Conservation (phyloP, 2,113 vertebrate genomes). For the Sylvilagus bachmani region DNA sequence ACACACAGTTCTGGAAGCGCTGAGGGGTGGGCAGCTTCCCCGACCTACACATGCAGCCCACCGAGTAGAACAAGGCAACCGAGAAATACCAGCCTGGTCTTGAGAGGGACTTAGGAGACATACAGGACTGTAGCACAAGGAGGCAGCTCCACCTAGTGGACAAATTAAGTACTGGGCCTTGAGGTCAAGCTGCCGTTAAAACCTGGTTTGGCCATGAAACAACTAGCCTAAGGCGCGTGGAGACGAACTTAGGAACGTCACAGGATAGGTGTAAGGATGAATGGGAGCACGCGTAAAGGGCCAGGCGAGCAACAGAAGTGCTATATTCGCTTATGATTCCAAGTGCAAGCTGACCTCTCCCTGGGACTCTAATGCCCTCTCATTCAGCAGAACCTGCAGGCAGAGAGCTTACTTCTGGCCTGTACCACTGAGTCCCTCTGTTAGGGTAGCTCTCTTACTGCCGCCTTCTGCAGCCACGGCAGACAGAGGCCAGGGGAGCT, state of each 20-base stretch:
- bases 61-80: too few relatives aligned
- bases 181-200: neutral
- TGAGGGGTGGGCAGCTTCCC: neutral
- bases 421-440: neutral
- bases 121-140: neutral
- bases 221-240: neutral
- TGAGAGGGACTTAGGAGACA: neutral
- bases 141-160: slow-evolving; percentile 66
- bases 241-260: neutral
- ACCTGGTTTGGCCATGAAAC: neutral
- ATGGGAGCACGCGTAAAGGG: neutral
- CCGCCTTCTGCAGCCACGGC: neutral
- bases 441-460: neutral
- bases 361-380: neutral
- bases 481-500: neutral
- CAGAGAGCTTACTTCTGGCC: neutral
- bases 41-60: neutral
- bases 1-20: neutral
- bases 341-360: neutral
- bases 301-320: neutral
- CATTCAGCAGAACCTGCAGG: neutral
- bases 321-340: neutral
- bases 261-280: neutral
- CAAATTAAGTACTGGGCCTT: neutral
- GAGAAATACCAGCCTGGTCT: neutral